Evolutionary conservation across 2,888 invertebrate genomes (phyloP).

Genomic region (Stenotaenia linearis): DNA sequence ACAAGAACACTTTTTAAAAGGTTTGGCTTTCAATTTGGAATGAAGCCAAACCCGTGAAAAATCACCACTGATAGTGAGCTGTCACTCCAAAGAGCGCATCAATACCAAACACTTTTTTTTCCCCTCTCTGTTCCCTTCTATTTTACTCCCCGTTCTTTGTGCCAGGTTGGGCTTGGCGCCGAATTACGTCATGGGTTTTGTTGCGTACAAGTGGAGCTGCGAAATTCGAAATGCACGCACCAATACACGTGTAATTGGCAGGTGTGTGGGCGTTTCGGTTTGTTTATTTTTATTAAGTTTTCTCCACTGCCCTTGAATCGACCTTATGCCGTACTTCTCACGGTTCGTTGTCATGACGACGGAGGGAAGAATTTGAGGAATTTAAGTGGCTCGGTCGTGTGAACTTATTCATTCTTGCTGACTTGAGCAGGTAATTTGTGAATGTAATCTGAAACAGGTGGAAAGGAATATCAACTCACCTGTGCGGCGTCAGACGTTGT

Average conservation of each 20-base stretch:
- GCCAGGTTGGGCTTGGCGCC: not conserved
- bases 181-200: conserved; percentile 13
- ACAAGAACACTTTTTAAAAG: conserved; percentile 26
- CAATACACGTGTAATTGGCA: conserved; percentile 21
- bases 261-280: not conserved
- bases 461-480: not conserved
- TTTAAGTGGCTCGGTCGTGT: not conserved
- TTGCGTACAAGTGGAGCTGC: not conserved
- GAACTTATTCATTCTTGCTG: not conserved
- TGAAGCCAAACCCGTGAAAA: conserved; percentile 26
- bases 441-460: not conserved
- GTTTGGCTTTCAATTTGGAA: conserved; percentile 26
- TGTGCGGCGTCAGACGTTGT: not conserved
- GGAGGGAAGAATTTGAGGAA: not conserved
- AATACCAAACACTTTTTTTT: conserved; percentile 7
- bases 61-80: conserved; percentile 24
- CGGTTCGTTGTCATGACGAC: not conserved
- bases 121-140: not conserved
- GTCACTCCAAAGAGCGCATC: conserved; percentile 26
- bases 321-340: conserved; percentile 1
- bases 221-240: conserved; percentile 13
- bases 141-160: not conserved
- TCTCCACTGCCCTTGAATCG: not conserved
- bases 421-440: not conserved
- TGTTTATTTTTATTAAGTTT: conserved; percentile 17